Percentiles rank a stretch among this genome's conserved stretches.
Evolutionary conservation across 2,888 invertebrate genomes (phyloP).

Genomic region (Parthenolecanium corni): DNA sequence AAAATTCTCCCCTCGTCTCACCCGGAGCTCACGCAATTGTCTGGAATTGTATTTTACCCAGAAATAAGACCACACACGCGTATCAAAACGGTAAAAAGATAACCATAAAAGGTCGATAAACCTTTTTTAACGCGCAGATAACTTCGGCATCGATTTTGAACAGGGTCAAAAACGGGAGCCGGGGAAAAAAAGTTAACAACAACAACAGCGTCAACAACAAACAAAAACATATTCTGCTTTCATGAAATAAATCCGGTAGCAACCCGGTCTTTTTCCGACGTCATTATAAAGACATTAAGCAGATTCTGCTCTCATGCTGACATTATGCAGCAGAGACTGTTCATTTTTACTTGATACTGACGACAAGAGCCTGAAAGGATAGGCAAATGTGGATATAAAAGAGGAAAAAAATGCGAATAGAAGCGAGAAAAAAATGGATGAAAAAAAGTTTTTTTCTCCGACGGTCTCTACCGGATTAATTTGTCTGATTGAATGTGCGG

Average conservation of each 20-base stretch:
- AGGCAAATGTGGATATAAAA: too few species aligned
- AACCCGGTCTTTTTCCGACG: constrained; percentile 11
- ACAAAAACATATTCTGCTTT: not conserved
- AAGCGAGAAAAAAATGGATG: too few species aligned
- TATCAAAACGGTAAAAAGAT: not conserved
- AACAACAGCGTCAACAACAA: not conserved
- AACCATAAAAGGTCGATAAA: not conserved
- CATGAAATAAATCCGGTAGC: not conserved
- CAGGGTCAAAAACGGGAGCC: not conserved
- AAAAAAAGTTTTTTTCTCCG: too few species aligned
- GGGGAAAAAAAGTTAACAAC: not conserved
- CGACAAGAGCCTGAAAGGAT: too few species aligned
- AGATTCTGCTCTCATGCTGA: constrained; percentile 18
- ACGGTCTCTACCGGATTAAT: too few species aligned
- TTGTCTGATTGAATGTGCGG: too few species aligned
- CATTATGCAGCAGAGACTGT: constrained; percentile 20
- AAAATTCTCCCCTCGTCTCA: too few species aligned
- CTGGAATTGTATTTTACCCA: not conserved
- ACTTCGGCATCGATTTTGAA: not conserved
- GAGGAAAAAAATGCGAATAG: too few species aligned
- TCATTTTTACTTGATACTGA: constrained; percentile 17
- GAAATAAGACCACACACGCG: constrained; percentile 3
- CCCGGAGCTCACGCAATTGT: too few species aligned
- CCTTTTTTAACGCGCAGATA: not conserved
- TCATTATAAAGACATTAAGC: constrained; percentile 26